These are phyloP conservation scores for Merluccius polli DNA, from an alignment of 2,797 vertebrate genomes.

Conservation along the genomic window DNA sequence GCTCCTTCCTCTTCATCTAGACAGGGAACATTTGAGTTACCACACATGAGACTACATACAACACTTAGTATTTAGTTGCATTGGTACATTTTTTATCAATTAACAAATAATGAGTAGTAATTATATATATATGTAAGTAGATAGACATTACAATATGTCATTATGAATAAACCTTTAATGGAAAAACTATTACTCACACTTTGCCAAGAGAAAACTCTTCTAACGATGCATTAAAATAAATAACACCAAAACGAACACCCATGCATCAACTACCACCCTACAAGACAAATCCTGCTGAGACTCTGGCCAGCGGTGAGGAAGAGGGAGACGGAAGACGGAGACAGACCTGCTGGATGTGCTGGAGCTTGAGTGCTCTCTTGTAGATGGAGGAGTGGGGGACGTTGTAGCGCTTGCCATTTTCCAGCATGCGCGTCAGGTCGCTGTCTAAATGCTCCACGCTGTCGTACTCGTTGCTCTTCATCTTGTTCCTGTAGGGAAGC, in stretches of 20 bases:
- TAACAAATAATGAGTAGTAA: not conserved
- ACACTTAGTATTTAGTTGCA: not conserved
- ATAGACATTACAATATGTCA: no score
- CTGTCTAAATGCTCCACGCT: constrained; percentile 89
- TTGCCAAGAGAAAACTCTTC: not conserved
- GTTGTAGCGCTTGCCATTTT: constrained; percentile 97
- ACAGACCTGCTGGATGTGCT: constrained; percentile 94
- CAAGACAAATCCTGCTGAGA: not conserved
- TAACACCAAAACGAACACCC: no score
- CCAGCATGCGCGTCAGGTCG: constrained; percentile 95
- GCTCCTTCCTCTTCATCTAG: constrained; percentile 93
- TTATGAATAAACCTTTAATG: no score
- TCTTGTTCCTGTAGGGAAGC: constrained; percentile 81
- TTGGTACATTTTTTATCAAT: not conserved
- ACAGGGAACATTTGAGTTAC: constrained; percentile 31
- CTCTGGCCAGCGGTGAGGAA: not conserved
- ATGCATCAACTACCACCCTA: not conserved
- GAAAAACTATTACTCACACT: not conserved
- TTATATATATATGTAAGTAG: no score
- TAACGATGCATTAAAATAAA: no score
- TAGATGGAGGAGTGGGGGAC: constrained; percentile 95
- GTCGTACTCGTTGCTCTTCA: constrained; percentile 95
- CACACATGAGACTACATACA: not conserved
- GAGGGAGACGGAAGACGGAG: not conserved
- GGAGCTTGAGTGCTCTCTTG: constrained; percentile 92